Evolutionary conservation across 2,113 vertebrate species (phyloP).

Genomic region (Merops nubicus): DNA sequence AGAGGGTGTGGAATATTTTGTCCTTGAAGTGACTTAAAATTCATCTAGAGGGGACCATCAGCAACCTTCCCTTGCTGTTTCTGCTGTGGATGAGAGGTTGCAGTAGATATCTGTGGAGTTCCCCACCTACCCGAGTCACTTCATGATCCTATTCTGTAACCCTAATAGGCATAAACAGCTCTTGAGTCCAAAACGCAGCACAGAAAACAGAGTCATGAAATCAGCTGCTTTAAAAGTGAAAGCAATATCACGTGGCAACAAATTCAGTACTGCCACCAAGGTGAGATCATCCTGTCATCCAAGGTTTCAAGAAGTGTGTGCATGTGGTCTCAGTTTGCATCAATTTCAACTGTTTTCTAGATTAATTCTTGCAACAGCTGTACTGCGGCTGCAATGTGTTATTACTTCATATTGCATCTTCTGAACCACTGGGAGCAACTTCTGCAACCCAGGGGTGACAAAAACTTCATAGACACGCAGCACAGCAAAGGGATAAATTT

Average conservation of each 20-base stretch:
- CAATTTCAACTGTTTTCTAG: not conserved
- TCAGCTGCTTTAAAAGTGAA: not conserved
- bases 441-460: not conserved
- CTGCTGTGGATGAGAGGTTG: not conserved
- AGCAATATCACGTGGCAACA: not conserved
- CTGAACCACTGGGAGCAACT: not conserved
- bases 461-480: not conserved
- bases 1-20: not conserved
- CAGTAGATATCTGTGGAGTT: not conserved
- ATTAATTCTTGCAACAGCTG: not conserved
- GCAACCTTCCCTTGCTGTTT: not conserved
- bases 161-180: not conserved
- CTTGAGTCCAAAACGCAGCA: not conserved
- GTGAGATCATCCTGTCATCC: not conserved
- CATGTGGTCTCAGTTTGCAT: not conserved
- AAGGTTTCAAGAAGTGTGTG: not conserved
- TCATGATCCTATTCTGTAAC: not conserved
- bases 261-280: not conserved
- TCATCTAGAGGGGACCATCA: not conserved
- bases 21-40: not conserved
- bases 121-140: fast-evolving
- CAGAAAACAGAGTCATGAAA: not conserved
- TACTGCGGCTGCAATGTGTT: not conserved
- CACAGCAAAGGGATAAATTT: not conserved
- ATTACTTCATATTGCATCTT: not conserved